Evolutionary conservation across 2,797 vertebrate species (phyloP).

Genomic region (Saxicola maurus): DNA sequence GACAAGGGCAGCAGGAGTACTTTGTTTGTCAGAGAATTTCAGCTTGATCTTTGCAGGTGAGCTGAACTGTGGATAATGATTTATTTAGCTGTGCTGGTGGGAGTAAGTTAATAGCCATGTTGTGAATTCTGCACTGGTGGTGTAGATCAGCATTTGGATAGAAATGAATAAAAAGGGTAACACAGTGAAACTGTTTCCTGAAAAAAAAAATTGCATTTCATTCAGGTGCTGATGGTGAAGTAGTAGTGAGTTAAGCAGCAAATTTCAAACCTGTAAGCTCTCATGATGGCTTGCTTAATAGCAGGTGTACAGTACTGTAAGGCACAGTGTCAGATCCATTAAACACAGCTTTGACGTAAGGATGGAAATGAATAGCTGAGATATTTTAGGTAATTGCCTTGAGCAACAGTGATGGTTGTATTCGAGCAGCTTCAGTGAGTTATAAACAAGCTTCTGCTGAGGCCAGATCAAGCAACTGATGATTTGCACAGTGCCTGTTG

Average conservation of each 20-base stretch:
- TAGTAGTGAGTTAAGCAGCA: not conserved
- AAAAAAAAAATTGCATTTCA: not conserved
- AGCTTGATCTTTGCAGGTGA: not conserved
- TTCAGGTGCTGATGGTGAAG: not conserved
- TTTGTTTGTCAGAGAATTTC: not conserved
- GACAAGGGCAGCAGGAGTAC: not conserved
- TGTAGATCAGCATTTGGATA: not conserved
- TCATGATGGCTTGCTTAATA: not conserved
- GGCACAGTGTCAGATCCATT: not conserved
- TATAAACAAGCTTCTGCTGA: not conserved
- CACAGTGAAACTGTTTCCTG: not conserved
- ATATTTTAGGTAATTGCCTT: constrained; percentile 12
- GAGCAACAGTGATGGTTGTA: not conserved
- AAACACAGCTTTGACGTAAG: not conserved
- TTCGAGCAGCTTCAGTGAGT: not conserved
- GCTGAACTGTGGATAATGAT: not conserved
- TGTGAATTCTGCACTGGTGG: not conserved
- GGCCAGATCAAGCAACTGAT: not conserved
- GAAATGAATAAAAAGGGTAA: not conserved
- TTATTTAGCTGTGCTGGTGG: not conserved
- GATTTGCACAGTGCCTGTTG: not conserved
- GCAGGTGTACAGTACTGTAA: not conserved
- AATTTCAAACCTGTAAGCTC: not conserved
- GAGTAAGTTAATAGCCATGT: not conserved
- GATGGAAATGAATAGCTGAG: not conserved